Conservation (phyloP, 2,888 invertebrate species). For the Acanthopleura granulata region DNA sequence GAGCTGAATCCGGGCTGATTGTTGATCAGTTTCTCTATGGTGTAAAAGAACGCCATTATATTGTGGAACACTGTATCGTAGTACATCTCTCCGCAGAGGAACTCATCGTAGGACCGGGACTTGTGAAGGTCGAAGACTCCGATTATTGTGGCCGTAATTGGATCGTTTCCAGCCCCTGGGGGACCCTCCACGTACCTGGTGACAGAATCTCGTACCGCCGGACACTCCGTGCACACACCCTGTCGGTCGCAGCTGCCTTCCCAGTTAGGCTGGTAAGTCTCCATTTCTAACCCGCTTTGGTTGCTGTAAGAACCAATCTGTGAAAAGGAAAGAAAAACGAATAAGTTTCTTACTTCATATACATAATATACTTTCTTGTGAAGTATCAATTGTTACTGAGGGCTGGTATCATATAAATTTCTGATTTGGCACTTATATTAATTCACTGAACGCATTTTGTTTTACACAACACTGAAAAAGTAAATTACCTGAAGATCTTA, state of each 20-base stretch:
- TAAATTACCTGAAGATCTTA: too few relatives aligned
- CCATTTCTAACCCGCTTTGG: constrained; percentile 28
- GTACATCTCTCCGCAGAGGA: constrained; percentile 52
- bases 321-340: constrained; percentile 15
- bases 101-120: constrained; percentile 47
- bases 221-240: constrained; percentile 61
- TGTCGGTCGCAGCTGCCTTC: constrained; percentile 52
- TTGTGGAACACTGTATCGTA: constrained; percentile 54
- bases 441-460: too few relatives aligned
- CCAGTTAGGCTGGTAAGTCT: constrained; percentile 36
- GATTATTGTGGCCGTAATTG: constrained; percentile 50
- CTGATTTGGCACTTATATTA: too few relatives aligned
- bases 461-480: too few relatives aligned
- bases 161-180: constrained; percentile 41
- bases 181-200: constrained; percentile 36
- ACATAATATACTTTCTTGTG: too few relatives aligned
- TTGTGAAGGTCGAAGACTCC: constrained; percentile 51
- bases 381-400: too few relatives aligned
- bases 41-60: constrained; percentile 66
- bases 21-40: constrained; percentile 37
- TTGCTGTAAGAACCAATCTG: constrained; percentile 54
- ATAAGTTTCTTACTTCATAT: too few relatives aligned
- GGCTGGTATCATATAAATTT: too few relatives aligned
- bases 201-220: constrained; percentile 45
- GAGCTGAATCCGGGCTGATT: constrained; percentile 19